These are phyloP conservation scores for Empidonax alnorum DNA, from an alignment of 2,113 vertebrate genomes.

Conservation along the genomic window DNA sequence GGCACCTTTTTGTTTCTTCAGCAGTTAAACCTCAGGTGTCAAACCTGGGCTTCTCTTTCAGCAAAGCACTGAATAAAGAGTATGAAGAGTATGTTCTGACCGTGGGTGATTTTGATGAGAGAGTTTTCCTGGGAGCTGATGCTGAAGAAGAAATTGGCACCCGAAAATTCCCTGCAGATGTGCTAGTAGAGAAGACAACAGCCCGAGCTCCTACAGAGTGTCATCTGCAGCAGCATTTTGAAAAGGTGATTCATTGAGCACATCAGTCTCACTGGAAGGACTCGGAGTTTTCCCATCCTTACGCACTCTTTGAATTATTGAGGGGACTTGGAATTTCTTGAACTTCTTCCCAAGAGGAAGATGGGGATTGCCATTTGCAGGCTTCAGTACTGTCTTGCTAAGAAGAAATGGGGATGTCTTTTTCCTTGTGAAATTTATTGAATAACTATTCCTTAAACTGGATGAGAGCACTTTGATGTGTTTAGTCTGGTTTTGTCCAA, in stretches of 20 bases:
- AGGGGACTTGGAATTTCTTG: background rate
- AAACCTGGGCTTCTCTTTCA: constrained; percentile 68
- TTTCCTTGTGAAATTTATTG: background rate
- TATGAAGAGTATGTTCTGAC: constrained; percentile 97
- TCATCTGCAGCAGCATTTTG: constrained; percentile 89
- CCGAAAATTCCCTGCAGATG: constrained; percentile 77
- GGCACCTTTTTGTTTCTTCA: background rate
- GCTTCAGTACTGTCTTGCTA: background rate
- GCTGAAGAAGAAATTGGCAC: constrained; percentile 97
- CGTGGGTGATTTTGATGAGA: constrained; percentile 94
- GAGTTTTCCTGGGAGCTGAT: constrained; percentile 93
- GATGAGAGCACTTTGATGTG: background rate
- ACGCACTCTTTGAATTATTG: background rate
- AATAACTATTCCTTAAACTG: background rate
- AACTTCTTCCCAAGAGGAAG: background rate
- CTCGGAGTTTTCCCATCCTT: background rate
- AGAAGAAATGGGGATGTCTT: background rate
- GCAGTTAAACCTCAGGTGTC: background rate
- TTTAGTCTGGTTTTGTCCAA: background rate
- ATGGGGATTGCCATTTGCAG: background rate
- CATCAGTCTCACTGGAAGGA: background rate
- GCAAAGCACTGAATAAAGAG: constrained; percentile 93
- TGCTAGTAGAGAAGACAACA: constrained; percentile 65
- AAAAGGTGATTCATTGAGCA: constrained; percentile 79
- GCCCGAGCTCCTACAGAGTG: constrained; percentile 79